Evolutionary conservation across 2,113 vertebrate genomes (phyloP).

Genomic region (Ailurus styani): DNA sequence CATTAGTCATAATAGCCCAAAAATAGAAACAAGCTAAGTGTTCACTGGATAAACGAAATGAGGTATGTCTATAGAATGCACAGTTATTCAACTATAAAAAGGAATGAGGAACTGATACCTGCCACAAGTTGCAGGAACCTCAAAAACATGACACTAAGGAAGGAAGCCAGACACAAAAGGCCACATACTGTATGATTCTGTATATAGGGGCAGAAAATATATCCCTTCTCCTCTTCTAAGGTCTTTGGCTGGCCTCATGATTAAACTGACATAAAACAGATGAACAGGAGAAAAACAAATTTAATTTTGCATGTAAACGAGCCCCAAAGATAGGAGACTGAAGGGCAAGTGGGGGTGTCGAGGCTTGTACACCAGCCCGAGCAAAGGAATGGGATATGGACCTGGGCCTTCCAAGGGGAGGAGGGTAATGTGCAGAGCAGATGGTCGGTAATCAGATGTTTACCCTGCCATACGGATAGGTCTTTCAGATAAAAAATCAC

Average conservation of each 20-base stretch:
- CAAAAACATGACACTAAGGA: neutral
- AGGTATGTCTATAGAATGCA: neutral
- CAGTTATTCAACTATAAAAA: neutral
- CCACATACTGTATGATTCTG: neutral
- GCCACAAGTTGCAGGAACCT: neutral
- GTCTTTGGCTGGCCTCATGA: neutral
- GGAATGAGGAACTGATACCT: neutral
- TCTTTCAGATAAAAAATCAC: neutral
- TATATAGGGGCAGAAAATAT: neutral
- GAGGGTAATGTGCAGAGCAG: neutral
- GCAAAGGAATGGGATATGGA: neutral
- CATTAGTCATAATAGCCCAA: neutral
- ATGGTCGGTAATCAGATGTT: neutral
- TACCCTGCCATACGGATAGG: neutral
- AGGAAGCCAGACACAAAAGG: neutral
- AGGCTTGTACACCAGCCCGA: neutral
- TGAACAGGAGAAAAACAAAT: neutral
- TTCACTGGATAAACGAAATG: neutral
- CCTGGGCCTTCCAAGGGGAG: neutral
- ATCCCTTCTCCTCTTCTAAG: neutral
- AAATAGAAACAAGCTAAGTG: neutral
- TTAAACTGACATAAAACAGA: neutral
- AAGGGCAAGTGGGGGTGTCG: neutral
- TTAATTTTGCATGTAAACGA: neutral
- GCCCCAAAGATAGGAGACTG: neutral